These are phyloP conservation scores for Coluber constrictor DNA, from an alignment of 2,797 vertebrate genomes.

Conservation along the genomic window DNA sequence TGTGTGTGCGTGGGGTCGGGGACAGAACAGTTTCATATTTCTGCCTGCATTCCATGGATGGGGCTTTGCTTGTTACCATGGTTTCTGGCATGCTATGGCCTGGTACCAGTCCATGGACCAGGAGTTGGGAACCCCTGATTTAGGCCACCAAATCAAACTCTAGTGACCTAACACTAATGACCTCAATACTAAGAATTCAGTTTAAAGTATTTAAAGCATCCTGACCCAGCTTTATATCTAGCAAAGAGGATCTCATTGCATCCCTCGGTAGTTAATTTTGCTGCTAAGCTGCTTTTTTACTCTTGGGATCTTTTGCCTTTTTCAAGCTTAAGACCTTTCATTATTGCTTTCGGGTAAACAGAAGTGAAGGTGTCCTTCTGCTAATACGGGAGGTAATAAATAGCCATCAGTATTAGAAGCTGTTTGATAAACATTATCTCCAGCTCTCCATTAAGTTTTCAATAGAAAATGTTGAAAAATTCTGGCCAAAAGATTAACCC, in stretches of 20 bases:
- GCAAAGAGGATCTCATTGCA: not conserved
- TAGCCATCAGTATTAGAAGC: not conserved
- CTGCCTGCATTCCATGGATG: too few relatives aligned
- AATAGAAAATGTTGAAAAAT: not conserved
- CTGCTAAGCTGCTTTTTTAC: not conserved
- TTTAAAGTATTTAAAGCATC: not conserved
- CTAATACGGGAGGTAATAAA: not conserved
- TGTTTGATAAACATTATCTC: not conserved
- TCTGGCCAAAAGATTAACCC: not conserved
- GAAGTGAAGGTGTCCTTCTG: not conserved
- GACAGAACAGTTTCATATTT: too few relatives aligned
- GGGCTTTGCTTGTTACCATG: too few relatives aligned
- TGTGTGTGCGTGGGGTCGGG: too few relatives aligned
- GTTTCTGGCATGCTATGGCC: too few relatives aligned
- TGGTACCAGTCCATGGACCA: too few relatives aligned
- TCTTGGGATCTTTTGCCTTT: not conserved
- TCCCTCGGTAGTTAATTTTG: not conserved
- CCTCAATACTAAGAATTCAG: not conserved
- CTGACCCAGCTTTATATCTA: not conserved
- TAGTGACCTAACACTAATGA: too few relatives aligned
- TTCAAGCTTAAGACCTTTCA: not conserved
- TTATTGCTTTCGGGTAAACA: not conserved
- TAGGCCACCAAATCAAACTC: not conserved
- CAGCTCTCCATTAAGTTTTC: not conserved
- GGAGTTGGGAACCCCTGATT: too few relatives aligned